phyloP scores from a whole-genome alignment of 2,888 invertebrate species.

The Agrochola lota region DNA sequence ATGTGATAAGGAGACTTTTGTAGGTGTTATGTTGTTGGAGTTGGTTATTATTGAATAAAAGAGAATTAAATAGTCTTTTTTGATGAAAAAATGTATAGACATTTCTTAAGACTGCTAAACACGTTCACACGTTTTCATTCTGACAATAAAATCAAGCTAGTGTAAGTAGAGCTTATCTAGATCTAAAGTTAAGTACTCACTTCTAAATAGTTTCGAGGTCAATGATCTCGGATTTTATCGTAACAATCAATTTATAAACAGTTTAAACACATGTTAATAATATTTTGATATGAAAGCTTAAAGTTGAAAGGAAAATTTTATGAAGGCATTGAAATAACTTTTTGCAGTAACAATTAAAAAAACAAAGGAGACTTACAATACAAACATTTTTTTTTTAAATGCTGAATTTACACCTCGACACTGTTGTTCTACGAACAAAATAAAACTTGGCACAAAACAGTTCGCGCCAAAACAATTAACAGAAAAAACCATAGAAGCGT shows the following conservation, averaged over 20 bases:
- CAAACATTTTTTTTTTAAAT: slow-evolving; percentile 6
- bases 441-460: slow-evolving; percentile 50
- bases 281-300: not conserved
- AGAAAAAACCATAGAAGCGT: slow-evolving; percentile 67
- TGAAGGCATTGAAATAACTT: slow-evolving; percentile 10
- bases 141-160: slow-evolving; percentile 19
- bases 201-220: slow-evolving; percentile 34
- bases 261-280: slow-evolving; percentile 9
- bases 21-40: slow-evolving; percentile 24
- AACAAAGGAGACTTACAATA: not conserved
- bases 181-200: slow-evolving; percentile 28
- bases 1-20: slow-evolving; percentile 27
- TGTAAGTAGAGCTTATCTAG: slow-evolving; percentile 36
- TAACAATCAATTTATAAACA: slow-evolving; percentile 18
- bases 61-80: not conserved
- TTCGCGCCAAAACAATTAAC: slow-evolving; percentile 58
- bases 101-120: not conserved
- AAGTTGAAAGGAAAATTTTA: slow-evolving; percentile 9
- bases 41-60: not conserved
- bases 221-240: slow-evolving; percentile 27
- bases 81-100: not conserved
- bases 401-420: slow-evolving; percentile 16
- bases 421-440: slow-evolving; percentile 29
- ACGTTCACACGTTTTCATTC: slow-evolving; percentile 30
- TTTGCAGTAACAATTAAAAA: slow-evolving; percentile 12